Base-by-base conservation (phyloP, 2,888 invertebrate species). In the Scaptomyza caliginosa region DNA sequence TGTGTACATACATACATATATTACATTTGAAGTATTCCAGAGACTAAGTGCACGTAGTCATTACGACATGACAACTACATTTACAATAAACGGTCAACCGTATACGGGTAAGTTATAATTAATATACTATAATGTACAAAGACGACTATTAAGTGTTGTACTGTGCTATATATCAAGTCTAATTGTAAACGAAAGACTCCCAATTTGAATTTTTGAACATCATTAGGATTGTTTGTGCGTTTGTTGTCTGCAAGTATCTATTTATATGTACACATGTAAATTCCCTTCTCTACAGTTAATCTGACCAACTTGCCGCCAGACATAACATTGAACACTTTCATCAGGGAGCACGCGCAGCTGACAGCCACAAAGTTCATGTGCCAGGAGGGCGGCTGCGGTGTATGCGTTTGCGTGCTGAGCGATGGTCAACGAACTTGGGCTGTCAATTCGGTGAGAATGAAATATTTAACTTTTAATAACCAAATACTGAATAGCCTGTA, bases 341-440 rank as follows among this genome's bases (percentile, higher is more conserved):
- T 94, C 50, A 91, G 94, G 13, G 92, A 94, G 5, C 90, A 92
- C 83, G 93, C 93, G 6, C 92, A 92, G 28, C 89, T 94, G 0
- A 92, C 92, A 28, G 94, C 94, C 10, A 95, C 95, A 0, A 95
- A 95, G 79, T 92, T 91, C 42, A 94, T 94, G 94, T 95, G 95
- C 74, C 91, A 92, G 34, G 94, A 95, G 86, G 95, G 95, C 26
- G 95, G 95, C 13, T 95, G 95, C 79, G 95, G 95, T 0, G 93
- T 92, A 43, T 94, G 94, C 72, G 90, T 93, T 10, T 93, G 93
- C 23, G 90, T 91, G 5, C 45, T 84, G 16, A 93, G 93, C 0
- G 92, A 92, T 30, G 92, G 92, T 68, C 91, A 70, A 13, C 83
- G 71, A 42, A 91, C 92, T 1, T 92, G 93, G 77, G 93, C 94